These are phyloP conservation scores for Nestor notabilis DNA, from an alignment of 2,113 vertebrate genomes.

Conservation along the genomic window DNA sequence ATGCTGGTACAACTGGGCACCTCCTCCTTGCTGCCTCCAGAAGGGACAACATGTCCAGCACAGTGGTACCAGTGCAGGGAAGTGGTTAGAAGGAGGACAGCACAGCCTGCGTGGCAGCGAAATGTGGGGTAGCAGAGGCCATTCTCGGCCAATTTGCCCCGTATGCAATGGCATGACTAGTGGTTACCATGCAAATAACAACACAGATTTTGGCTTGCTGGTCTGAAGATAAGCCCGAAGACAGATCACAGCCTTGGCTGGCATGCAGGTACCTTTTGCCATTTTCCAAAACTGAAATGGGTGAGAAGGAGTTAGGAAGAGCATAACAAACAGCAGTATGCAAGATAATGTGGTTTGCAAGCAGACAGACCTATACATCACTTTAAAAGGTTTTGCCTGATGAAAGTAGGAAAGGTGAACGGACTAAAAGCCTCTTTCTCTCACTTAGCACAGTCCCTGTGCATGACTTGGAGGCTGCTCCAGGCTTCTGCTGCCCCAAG, in stretches of 20 bases:
- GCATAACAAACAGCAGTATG: accelerated
- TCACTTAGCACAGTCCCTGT: accelerated
- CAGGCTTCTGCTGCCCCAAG: background rate
- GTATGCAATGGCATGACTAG: background rate
- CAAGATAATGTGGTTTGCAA: background rate
- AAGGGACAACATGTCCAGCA: background rate
- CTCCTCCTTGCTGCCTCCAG: background rate
- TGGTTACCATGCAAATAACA: background rate
- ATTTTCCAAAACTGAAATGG: background rate
- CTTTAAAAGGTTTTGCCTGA: background rate
- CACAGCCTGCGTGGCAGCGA: background rate
- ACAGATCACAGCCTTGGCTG: background rate
- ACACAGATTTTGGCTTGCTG: background rate
- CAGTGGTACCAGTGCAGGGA: accelerated
- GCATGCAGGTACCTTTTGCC: background rate
- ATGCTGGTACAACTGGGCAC: background rate
- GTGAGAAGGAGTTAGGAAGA: background rate
- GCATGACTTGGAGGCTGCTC: background rate
- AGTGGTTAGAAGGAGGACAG: background rate
- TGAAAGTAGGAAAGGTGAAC: background rate
- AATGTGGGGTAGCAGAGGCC: background rate
- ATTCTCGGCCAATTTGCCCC: background rate
- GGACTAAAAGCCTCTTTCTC: background rate
- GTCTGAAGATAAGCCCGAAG: background rate
- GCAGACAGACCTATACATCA: background rate